Evolutionary conservation across 2,113 vertebrate genomes (phyloP), one percentile per base, ranked within the genome.

Genomic region (Coreoperca whiteheadi): DNA sequence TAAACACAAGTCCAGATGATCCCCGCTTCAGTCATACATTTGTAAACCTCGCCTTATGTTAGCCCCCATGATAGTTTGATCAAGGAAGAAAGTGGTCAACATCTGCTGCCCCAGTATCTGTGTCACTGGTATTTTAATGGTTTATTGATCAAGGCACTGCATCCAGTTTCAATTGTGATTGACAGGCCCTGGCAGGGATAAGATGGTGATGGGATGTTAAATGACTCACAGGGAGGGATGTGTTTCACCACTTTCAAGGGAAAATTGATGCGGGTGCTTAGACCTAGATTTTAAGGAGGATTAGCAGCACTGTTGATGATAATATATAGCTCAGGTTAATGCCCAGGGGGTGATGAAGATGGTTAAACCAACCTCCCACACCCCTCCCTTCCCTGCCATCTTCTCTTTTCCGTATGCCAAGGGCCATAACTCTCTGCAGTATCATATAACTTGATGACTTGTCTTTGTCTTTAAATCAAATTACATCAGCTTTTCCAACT

Each of bases 111-210:
- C 63, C 32, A 1, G 57, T 37, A 41, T 85, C 79, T 37, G 50
- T 48, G 66, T 75, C 78, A 18, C 56, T 34, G 71, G 20, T 71
- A 71, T 84, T 84, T 89, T 90, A 93, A 93, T 89, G 84, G 87
- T 2, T 74, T 89, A 94, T 94, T 81, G 92, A 94, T 94, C 76
- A 66, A 2, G 54, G 23, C 14, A 8, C 70, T 63, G 77, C 32
- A 56, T 94, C 86, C 41, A 43, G 77, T 92, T 92, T 88, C 88
- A 57, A 51, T 20, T 50, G 81, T 88, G 91, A 93, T 82, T 90
- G 91, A 88, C 91, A 82, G 63, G 28, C 48, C 20, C 3, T 23
- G 77, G 37, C 70, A 51, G 72, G 70, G 71, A 63, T 68, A 67
- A 51, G 67, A 51, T 48, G 65, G 43, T 79, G 87, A 90, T 76